Conservation (phyloP, 1,140 invertebrate genomes). For the Drosophila lini region DNA sequence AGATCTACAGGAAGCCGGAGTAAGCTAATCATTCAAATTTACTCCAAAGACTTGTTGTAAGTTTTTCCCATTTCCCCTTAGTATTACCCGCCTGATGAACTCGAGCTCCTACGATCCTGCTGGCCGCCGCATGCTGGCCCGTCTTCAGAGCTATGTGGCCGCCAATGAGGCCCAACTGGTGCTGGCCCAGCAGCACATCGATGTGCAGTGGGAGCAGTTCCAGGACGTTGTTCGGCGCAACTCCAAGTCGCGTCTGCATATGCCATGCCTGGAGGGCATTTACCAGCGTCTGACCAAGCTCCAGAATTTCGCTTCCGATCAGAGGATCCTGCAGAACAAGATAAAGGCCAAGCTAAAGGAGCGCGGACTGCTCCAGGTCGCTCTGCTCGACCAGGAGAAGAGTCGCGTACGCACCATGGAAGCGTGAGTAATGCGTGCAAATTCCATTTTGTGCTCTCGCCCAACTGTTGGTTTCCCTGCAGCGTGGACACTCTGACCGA, state of each 20-base stretch:
- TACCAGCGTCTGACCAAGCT: conserved; percentile 88
- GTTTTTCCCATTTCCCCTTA: conserved; percentile 5
- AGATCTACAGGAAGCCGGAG: conserved; percentile 86
- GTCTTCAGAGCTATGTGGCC: conserved; percentile 86
- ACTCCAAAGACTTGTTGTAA: not conserved
- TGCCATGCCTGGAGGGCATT: conserved; percentile 88
- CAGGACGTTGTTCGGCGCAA: conserved; percentile 85
- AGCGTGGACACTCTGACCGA: conserved; percentile 75
- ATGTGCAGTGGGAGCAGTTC: conserved; percentile 87
- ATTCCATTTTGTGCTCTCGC: fast-evolving
- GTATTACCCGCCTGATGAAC: conserved; percentile 67
- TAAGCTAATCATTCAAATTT: conserved; percentile 61
- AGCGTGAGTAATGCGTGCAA: conserved; percentile 40
- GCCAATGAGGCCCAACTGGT: conserved; percentile 87
- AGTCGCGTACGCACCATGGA: conserved; percentile 62
- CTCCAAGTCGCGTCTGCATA: conserved; percentile 84
- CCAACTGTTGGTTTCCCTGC: not conserved
- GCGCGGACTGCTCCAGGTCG: conserved; percentile 51
- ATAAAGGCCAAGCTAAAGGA: conserved; percentile 83
- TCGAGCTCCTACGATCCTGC: conserved; percentile 84
- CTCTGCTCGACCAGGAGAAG: conserved; percentile 50
- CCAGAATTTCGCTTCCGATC: conserved; percentile 86
- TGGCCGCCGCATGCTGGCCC: conserved; percentile 85
- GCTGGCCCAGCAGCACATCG: conserved; percentile 86
- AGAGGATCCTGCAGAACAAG: conserved; percentile 84